Conservation (phyloP, 2,888 invertebrate species). For the Alviniconcha strummeri region DNA sequence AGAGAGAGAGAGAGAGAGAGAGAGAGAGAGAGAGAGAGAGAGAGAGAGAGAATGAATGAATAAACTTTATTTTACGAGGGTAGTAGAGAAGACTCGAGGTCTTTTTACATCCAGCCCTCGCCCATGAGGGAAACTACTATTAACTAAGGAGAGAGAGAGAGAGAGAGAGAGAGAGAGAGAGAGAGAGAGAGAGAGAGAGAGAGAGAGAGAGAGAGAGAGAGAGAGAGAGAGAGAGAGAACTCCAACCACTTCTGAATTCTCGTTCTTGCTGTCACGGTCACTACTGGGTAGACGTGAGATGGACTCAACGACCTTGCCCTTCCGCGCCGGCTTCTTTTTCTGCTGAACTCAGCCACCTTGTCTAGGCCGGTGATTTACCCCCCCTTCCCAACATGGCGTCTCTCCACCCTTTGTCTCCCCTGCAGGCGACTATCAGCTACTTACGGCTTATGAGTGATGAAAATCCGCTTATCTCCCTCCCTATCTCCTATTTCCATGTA, state of each 20-base stretch:
- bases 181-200: no score
- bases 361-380: conserved; percentile 16
- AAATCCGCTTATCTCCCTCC: conserved; percentile 19
- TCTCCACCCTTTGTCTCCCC: conserved; percentile 25
- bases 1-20: background rate
- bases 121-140: no score
- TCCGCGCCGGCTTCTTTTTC: background rate
- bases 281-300: background rate
- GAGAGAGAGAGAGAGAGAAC: no score
- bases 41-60: background rate
- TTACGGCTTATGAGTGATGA: conserved; percentile 29
- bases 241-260: background rate
- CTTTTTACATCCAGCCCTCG: no score
- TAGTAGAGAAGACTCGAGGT: background rate
- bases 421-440: conserved; percentile 17
- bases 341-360: conserved; percentile 20
- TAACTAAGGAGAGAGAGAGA: no score
- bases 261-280: background rate
- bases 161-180: no score
- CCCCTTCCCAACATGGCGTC: conserved; percentile 24
- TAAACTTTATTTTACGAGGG: background rate
- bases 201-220: no score
- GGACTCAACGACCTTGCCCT: background rate
- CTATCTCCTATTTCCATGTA: conserved; percentile 19
- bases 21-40: background rate